Conservation (phyloP, 2,113 vertebrate species). For the Ceyx margarethae region DNA sequence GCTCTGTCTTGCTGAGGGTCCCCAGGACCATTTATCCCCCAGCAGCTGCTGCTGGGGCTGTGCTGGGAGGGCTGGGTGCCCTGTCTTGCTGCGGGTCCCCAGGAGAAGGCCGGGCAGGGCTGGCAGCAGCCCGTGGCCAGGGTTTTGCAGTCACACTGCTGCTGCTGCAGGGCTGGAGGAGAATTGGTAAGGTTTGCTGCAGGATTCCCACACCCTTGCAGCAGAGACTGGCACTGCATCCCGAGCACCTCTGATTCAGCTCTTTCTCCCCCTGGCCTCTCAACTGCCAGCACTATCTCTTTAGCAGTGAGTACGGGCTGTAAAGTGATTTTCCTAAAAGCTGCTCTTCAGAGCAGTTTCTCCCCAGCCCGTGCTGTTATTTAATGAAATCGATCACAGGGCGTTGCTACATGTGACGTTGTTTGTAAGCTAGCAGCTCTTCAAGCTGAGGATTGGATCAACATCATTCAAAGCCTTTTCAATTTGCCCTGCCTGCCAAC, state of each 20-base stretch:
- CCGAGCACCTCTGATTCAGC: conserved; percentile 43
- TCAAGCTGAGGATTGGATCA: conserved; percentile 25
- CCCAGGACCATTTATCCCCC: not conserved
- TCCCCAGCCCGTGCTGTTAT: conserved; percentile 25
- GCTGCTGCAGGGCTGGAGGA: conserved; percentile 52
- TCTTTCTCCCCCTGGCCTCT: conserved; percentile 27
- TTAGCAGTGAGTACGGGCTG: not conserved
- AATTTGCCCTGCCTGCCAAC: conserved; percentile 15
- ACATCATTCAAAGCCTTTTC: conserved; percentile 51
- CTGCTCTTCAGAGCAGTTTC: not conserved
- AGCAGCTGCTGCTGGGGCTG: not conserved
- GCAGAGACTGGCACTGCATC: conserved; percentile 1
- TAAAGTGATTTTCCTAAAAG: conserved; percentile 53
- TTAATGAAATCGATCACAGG: conserved; percentile 54
- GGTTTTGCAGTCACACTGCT: conserved; percentile 33
- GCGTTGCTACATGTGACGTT: not conserved
- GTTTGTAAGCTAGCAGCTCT: conserved; percentile 42
- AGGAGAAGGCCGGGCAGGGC: not conserved
- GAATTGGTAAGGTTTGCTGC: conserved; percentile 53
- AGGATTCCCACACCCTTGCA: conserved; percentile 47
- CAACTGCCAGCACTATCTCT: not conserved
- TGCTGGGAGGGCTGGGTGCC: not conserved
- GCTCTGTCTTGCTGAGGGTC: too few relatives aligned
- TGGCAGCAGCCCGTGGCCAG: not conserved
- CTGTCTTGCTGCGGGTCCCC: not conserved